phyloP scores from a whole-genome alignment of 2,113 vertebrate species.

The Lichenostomus cassidix region DNA sequence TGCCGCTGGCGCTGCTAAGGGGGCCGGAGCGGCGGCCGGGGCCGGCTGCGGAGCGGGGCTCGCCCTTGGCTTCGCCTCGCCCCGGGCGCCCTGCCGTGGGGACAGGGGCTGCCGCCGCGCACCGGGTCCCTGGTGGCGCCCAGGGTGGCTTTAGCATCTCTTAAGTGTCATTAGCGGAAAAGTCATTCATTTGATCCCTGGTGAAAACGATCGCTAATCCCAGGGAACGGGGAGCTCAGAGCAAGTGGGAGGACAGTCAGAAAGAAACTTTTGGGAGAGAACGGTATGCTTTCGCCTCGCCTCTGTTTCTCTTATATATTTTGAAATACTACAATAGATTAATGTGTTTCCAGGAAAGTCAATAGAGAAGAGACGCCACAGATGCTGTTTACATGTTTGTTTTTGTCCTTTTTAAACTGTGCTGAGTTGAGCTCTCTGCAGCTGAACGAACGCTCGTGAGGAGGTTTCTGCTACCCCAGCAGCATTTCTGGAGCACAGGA shows the following conservation, averaged over 20 bases:
- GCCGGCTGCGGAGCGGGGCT: neutral
- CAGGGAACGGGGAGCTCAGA: neutral
- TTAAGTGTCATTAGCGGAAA: neutral
- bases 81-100: neutral
- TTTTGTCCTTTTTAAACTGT: neutral
- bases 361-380: neutral
- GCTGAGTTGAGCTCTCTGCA: neutral
- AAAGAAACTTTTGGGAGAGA: constrained; percentile 30
- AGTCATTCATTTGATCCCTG: constrained; percentile 9
- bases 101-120: neutral
- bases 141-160: neutral
- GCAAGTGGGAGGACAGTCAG: neutral
- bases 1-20: neutral
- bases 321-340: neutral
- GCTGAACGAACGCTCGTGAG: neutral
- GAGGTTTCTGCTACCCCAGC: neutral
- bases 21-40: neutral
- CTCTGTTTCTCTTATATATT: neutral
- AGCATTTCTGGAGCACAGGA: neutral
- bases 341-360: neutral
- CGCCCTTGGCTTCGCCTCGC: neutral
- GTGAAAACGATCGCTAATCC: neutral
- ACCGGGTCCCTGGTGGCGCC: neutral
- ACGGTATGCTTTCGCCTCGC: neutral
- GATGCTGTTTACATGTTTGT: neutral